Evolutionary conservation across 92 coral and sea anemone genomes (phyloP).

Genomic region (Micromussa lordhowensis): DNA sequence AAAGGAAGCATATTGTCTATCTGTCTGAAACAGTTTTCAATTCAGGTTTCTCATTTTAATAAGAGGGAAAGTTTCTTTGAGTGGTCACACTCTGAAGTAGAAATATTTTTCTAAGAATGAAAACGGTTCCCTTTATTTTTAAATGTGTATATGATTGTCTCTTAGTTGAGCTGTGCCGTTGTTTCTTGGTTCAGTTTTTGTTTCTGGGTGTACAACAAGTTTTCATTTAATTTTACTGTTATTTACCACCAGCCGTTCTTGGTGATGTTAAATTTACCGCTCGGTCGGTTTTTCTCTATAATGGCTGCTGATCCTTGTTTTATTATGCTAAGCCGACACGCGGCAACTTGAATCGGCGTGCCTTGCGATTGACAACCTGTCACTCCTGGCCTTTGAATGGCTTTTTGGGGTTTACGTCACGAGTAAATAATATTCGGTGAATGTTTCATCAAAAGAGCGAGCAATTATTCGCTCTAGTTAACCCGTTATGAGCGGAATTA

Average conservation of each 20-base stretch:
- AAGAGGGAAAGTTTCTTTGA: background rate
- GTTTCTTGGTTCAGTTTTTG: background rate
- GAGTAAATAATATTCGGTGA: slow-evolving; percentile 33
- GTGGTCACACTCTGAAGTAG: background rate
- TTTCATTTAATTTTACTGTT: background rate
- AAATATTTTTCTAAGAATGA: background rate
- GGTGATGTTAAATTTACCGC: slow-evolving; percentile 19
- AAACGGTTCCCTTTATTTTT: background rate
- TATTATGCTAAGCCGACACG: slow-evolving; percentile 35
- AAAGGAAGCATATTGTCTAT: background rate
- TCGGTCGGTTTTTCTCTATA: slow-evolving; percentile 17
- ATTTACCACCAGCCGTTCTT: slow-evolving; percentile 38
- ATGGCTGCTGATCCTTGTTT: slow-evolving; percentile 21
- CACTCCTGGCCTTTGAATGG: slow-evolving; percentile 34
- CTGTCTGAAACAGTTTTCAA: background rate
- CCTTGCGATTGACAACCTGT: slow-evolving; percentile 41
- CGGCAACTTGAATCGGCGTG: slow-evolving; percentile 36
- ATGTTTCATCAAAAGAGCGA: slow-evolving; percentile 10
- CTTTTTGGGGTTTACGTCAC: slow-evolving; percentile 42
- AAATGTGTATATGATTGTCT: background rate
- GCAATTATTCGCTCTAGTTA: slow-evolving; percentile 51
- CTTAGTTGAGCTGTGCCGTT: background rate
- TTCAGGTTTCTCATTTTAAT: background rate
- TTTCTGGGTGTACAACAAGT: background rate
- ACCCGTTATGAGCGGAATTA: slow-evolving; percentile 30